phyloP scores from a whole-genome alignment of 2,113 vertebrate genomes.

The Sceloporus tristichus region DNA sequence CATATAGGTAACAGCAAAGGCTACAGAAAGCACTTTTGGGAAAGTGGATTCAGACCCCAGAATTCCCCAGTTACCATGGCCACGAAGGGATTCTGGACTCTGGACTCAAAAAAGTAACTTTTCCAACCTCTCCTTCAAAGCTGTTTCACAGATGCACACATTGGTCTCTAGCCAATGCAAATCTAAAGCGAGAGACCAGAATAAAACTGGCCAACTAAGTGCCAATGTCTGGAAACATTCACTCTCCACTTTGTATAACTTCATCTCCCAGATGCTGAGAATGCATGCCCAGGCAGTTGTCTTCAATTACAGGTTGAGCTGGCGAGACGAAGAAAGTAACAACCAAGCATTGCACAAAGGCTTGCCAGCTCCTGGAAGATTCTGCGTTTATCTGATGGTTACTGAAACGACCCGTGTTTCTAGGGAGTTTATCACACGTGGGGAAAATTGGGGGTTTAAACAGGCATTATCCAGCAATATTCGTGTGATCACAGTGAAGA shows the following conservation, averaged over 20 bases:
- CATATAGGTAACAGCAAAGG: not conserved
- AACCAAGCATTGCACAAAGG: constrained; percentile 42
- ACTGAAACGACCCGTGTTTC: constrained; percentile 53
- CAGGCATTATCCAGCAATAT: too few species aligned
- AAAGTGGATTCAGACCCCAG: too few species aligned
- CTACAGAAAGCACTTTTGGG: not conserved
- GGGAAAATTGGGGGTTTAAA: too few species aligned
- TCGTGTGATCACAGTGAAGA: too few species aligned
- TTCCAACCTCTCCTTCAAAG: not conserved
- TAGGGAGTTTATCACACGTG: constrained; percentile 4
- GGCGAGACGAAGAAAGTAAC: constrained; percentile 58
- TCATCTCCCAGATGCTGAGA: constrained; percentile 59
- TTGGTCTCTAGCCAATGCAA: not conserved
- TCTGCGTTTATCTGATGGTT: constrained; percentile 60
- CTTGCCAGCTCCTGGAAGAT: constrained; percentile 68
- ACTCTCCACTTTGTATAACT: constrained; percentile 49
- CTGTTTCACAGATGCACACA: constrained; percentile 28
- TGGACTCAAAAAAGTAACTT: not conserved
- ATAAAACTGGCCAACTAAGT: constrained; percentile 50
- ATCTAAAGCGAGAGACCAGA: constrained; percentile 37
- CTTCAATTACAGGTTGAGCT: constrained; percentile 65
- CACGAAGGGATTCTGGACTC: not conserved
- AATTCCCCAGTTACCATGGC: not conserved
- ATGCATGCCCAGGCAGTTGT: constrained; percentile 68
- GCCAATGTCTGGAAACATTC: constrained; percentile 35